Base-by-base conservation (phyloP, 2,888 invertebrate genomes). In the Malacosoma neustria region DNA sequence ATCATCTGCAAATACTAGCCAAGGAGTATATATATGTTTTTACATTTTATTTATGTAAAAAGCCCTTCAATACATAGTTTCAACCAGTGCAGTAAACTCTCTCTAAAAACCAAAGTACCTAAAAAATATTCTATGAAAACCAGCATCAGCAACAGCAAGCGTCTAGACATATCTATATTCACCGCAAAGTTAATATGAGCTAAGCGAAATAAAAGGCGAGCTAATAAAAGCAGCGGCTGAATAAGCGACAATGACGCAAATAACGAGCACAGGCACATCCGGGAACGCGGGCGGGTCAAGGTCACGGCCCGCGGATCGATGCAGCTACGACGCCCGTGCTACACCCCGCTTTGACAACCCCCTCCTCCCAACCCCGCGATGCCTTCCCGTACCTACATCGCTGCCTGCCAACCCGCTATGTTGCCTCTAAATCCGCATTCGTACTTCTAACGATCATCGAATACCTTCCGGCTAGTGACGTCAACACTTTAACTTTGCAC, bases 261-360 rank as follows among this genome's bases (percentile, higher is more conserved):
- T 72, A 66, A 74, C 71, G 65, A 72, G 61, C 52, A 51, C 56
- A 56, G 61, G 71, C 61, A 76, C 74, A 80, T 77, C 85, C 82
- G 85, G 84, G 84, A 82, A 77, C 74, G 79, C 82, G 84, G 82
- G 72, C 88, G 72, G 88, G 89, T 88, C 89, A 89, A 88, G 89
- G 89, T 89, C 89, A 88, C 86, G 87, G 84, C 72, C 76, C 72
- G 75, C 69, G 81, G 88, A 88, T 88, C 89, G 89, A 89, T 89
- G 87, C 86, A 88, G 89, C 88, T 75, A 75, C 75, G 74, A 66
- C 69, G 72, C 71, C 62, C 58, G 61, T 57, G 59, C 63, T 62
- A 61, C 66, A 57, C 57, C 61, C 61, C 59, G 46, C 57, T 49
- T 50, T 57, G 46, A 63, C 58, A 1, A 48, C 54, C 50, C 52